phyloP scores from a whole-genome alignment of 2,113 vertebrate species.

The Apistogramma diplotaenia region DNA sequence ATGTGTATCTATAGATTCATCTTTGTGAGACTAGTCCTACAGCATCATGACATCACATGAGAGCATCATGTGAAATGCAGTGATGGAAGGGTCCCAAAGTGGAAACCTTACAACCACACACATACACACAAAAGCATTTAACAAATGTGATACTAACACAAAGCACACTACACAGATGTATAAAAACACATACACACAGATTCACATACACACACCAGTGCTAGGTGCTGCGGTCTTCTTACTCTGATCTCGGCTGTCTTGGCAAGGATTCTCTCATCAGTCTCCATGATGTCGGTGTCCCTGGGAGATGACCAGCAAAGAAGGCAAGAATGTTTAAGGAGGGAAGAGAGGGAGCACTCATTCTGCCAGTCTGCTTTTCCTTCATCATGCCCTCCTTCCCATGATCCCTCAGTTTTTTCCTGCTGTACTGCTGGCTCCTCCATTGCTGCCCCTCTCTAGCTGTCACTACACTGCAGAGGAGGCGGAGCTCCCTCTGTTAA shows the following conservation, averaged over 20 bases:
- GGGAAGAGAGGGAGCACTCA: slow-evolving; percentile 57
- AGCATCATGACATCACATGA: slow-evolving; percentile 22
- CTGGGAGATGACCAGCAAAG: slow-evolving; percentile 69
- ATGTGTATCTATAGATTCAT: neutral
- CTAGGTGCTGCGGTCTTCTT: slow-evolving; percentile 70
- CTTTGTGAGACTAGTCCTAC: neutral
- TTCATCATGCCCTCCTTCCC: slow-evolving; percentile 44
- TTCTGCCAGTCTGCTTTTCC: slow-evolving; percentile 61
- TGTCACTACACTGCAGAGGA: slow-evolving; percentile 63
- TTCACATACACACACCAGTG: slow-evolving; percentile 58
- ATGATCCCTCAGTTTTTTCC: slow-evolving; percentile 48
- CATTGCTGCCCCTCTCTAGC: slow-evolving; percentile 55
- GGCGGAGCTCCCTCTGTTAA: slow-evolving; percentile 46
- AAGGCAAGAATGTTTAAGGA: slow-evolving; percentile 72
- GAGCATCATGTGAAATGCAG: slow-evolving; percentile 41
- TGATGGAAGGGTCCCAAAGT: neutral
- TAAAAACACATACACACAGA: neutral
- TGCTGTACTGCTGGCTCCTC: slow-evolving; percentile 64
- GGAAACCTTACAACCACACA: neutral
- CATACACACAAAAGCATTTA: neutral
- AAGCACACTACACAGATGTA: neutral
- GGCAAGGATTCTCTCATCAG: slow-evolving; percentile 52
- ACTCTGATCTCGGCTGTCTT: slow-evolving; percentile 72
- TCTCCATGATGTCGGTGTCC: slow-evolving; percentile 57
- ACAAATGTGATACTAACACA: neutral